Conservation (phyloP, 2,113 vertebrate genomes). For the Geothlypis trichas region DNA sequence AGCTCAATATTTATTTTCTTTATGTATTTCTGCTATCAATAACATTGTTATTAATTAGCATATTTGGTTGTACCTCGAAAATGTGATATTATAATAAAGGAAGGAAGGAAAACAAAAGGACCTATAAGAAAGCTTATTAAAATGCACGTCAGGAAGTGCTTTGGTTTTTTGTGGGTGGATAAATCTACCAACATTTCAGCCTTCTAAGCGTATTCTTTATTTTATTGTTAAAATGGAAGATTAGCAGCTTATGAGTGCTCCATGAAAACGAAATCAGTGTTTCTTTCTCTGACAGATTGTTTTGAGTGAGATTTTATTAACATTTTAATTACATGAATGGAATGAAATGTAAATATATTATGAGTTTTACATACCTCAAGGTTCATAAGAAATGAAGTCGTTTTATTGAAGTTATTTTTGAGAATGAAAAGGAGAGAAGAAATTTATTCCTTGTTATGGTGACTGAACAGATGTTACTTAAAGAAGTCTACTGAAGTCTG, state of each 20-base stretch:
- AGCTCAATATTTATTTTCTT: not conserved
- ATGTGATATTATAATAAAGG: not conserved
- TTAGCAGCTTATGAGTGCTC: not conserved
- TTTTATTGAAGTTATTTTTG: not conserved
- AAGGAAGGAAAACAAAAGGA: not conserved
- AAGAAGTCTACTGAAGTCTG: not conserved
- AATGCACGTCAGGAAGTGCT: not conserved
- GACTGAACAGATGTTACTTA: not conserved
- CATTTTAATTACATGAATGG: slow-evolving; percentile 31
- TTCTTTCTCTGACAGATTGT: slow-evolving; percentile 20
- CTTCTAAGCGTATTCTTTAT: not conserved
- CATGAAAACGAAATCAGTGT: slow-evolving; percentile 28
- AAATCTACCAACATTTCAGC: slow-evolving; percentile 1
- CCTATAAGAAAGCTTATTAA: not conserved
- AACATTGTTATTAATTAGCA: not conserved
- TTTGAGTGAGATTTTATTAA: slow-evolving; percentile 48
- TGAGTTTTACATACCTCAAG: not conserved
- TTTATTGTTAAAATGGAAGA: slow-evolving; percentile 11
- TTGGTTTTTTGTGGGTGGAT: not conserved
- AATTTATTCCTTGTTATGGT: not conserved
- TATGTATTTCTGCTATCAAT: not conserved
- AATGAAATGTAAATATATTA: slow-evolving; percentile 24
- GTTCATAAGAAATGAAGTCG: not conserved
- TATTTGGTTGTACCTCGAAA: not conserved
- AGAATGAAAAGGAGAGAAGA: not conserved